Conservation (phyloP, 2,888 invertebrate species). For the Drosophila diplacantha region DNA sequence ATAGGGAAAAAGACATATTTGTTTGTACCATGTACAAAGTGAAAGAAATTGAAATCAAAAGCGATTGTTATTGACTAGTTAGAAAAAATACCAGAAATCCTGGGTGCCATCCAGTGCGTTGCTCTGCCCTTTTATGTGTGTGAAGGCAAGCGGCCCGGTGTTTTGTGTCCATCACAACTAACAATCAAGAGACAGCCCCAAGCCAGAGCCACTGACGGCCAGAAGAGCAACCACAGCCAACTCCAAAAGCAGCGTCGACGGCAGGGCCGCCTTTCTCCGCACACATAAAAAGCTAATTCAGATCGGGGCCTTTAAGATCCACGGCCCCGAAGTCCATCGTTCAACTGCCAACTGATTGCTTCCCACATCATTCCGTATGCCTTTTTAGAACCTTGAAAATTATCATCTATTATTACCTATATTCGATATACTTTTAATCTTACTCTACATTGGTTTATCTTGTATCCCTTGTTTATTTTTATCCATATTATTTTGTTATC, state of each 20-base stretch:
- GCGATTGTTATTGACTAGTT: slow-evolving; percentile 23
- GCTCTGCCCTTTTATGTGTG: slow-evolving; percentile 76
- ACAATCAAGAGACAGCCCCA: slow-evolving; percentile 61
- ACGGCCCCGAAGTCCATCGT: slow-evolving; percentile 72
- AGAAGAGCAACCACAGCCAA: slow-evolving; percentile 15
- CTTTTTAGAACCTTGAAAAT: slow-evolving; percentile 74
- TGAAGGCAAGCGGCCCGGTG: slow-evolving; percentile 59
- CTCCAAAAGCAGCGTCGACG: slow-evolving; percentile 17
- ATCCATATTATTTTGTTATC: slow-evolving; percentile 39
- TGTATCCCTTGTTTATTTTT: slow-evolving; percentile 21
- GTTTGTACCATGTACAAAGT: slow-evolving; percentile 33
- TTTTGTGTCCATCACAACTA: slow-evolving; percentile 50
- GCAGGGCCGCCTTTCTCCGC: slow-evolving; percentile 56
- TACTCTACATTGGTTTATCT: slow-evolving; percentile 24
- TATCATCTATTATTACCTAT: slow-evolving; percentile 46
- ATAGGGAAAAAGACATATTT: slow-evolving; percentile 25
- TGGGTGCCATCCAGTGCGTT: slow-evolving; percentile 62
- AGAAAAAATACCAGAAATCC: slow-evolving; percentile 6
- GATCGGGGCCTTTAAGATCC: slow-evolving; percentile 31
- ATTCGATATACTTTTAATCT: slow-evolving; percentile 33
- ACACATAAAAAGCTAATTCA: slow-evolving; percentile 43
- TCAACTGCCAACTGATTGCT: slow-evolving; percentile 78
- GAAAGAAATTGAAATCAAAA: slow-evolving; percentile 39
- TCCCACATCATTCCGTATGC: slow-evolving; percentile 79
- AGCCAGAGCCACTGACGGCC: slow-evolving; percentile 22